Evolutionary conservation across 2,888 invertebrate genomes (phyloP).

Genomic region (Cabera pusaria): DNA sequence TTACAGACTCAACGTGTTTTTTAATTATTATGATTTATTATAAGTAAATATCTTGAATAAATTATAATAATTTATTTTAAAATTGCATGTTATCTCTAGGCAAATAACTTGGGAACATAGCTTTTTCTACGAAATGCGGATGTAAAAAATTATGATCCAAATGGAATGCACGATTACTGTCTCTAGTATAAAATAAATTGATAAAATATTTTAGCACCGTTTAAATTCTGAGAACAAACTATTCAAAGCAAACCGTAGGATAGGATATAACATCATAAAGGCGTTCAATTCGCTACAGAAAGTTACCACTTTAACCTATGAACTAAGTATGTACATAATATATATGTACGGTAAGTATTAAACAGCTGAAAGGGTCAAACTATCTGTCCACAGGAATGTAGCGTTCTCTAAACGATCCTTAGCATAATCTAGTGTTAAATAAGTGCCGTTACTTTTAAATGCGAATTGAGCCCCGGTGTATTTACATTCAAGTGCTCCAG

Average conservation of each 20-base stretch:
- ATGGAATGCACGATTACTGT: conserved; percentile 43
- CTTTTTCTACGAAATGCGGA: conserved; percentile 5
- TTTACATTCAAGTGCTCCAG: conserved; percentile 1
- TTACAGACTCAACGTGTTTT: no score
- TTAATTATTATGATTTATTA: conserved; percentile 13
- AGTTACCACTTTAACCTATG: conserved; percentile 33
- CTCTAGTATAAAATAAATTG: conserved; percentile 9
- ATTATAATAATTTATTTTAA: conserved; percentile 2
- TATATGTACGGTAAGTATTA: no score
- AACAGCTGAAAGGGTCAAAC: conserved; percentile 5
- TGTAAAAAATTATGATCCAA: conserved; percentile 20
- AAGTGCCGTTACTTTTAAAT: conserved; percentile 8
- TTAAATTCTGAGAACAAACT: no score
- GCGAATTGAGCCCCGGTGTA: neutral
- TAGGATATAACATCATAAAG: no score
- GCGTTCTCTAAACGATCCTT: conserved; percentile 13
- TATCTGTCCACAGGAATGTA: conserved; percentile 9
- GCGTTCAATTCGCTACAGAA: no score
- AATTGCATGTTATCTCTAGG: neutral
- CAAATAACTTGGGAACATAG: neutral
- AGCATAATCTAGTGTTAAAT: no score
- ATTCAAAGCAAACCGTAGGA: no score
- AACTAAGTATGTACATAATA: no score
- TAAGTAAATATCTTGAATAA: conserved; percentile 10
- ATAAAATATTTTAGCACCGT: conserved; percentile 16